Evolutionary conservation across 2,888 invertebrate genomes (phyloP), one percentile per base, ranked within the genome.

Genomic region (Balanococcus diminutus): DNA sequence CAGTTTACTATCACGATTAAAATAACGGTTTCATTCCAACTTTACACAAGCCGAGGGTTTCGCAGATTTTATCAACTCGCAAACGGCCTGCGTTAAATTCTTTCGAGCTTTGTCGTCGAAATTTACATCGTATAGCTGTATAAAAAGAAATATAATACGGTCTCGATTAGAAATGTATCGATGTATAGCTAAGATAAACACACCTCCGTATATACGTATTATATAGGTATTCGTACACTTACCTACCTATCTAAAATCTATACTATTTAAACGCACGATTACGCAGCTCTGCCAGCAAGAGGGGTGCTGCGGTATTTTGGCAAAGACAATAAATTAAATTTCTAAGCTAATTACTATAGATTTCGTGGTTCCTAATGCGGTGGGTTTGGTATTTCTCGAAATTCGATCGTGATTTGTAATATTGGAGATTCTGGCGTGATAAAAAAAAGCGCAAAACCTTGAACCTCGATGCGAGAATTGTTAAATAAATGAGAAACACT

Each of bases 1-100:
- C 75, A 75, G 75, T 75, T 75, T 32, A 75, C 75, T 75, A 75
- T 75, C 75, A 75, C 75, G 75, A 75, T 75, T 75, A 75, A 75
- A 75, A 32, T 75, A 75, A 75, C 75, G 75, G 75, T 75, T 75
- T 75, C 75, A 75, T 67, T 67, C 28, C 51, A 51, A 51, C 51
- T 67, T 67, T 32, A 75, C 75, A 75, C 75, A 75, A 75, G 75
- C 75, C 75, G 75, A 32, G 8, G 75, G 75, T 75, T 75, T 75
- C 32, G 75, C 75, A n/a, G 75, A 32, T 75, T 75, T 32, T 75
- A 75, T 75, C 75, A 75, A 75, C 75, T 31, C n/a, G 75, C 75
- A 75, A 75, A 75, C 75, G n/a, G 32, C 25, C 32, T 75, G 32
- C 75, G 22, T 75, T 75, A 75, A 75, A 75, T 75, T 31, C 32